Evolutionary conservation across 2,113 vertebrate species (phyloP).

Genomic region (Myotis brandtii): DNA sequence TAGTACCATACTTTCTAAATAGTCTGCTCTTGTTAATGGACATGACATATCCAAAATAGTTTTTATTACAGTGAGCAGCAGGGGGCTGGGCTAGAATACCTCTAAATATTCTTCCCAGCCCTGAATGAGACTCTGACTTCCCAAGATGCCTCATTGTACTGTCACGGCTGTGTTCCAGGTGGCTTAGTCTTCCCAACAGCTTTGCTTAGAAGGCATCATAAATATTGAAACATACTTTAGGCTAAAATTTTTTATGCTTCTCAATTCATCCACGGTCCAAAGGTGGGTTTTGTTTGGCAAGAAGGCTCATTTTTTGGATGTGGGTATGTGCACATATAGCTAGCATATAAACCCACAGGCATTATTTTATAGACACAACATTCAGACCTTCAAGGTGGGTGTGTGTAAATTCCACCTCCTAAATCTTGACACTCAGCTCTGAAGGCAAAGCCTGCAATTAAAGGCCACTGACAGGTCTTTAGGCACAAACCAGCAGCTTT

Average conservation of each 20-base stretch:
- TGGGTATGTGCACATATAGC: background rate
- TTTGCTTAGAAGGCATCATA: conserved; percentile 71
- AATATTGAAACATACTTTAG: conserved; percentile 77
- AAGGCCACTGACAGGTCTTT: background rate
- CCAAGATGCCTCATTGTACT: background rate
- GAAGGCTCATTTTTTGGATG: conserved; percentile 46
- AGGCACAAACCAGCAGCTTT: background rate
- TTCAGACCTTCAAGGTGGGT: background rate
- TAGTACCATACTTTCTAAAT: background rate
- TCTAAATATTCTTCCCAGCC: background rate
- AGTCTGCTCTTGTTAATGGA: conserved; percentile 18
- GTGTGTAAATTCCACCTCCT: conserved; percentile 49
- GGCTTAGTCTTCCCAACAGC: conserved; percentile 57
- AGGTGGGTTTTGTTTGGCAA: conserved; percentile 62
- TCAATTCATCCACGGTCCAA: conserved; percentile 55
- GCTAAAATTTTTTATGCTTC: conserved; percentile 72
- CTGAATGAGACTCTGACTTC: conserved; percentile 1
- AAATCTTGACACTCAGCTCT: conserved; percentile 13
- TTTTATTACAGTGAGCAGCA: conserved; percentile 13
- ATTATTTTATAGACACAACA: background rate
- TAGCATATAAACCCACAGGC: conserved; percentile 1
- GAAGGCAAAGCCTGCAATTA: conserved; percentile 18
- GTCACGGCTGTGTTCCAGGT: conserved; percentile 67
- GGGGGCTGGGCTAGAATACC: background rate
- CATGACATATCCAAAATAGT: conserved; percentile 7